These are phyloP conservation scores for Todus mexicanus DNA, from an alignment of 2,797 vertebrate genomes.

Conservation along the genomic window DNA sequence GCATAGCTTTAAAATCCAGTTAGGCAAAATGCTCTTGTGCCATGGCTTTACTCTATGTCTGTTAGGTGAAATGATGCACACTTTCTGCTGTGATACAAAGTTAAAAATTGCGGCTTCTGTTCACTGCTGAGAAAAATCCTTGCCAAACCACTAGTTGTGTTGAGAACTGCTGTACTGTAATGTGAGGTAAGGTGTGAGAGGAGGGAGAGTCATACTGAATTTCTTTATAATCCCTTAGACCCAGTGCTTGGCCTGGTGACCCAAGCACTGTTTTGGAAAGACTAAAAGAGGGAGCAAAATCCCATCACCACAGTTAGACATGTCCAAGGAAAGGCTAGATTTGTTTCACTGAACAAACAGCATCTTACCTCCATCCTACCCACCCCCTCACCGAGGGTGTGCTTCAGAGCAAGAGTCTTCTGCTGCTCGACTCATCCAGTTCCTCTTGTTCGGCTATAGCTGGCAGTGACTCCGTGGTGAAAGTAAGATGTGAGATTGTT, in stretches of 20 bases:
- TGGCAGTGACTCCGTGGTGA: neutral
- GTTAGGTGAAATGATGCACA: neutral
- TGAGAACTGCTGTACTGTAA: neutral
- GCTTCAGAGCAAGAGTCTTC: neutral
- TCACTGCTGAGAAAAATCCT: rapidly evolving
- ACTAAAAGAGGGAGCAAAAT: neutral
- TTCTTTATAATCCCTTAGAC: neutral
- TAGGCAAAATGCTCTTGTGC: neutral
- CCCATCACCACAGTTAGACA: neutral
- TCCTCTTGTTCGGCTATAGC: neutral
- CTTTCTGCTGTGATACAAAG: neutral
- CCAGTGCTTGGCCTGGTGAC: neutral
- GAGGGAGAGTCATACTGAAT: neutral
- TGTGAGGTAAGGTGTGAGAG: too few species aligned
- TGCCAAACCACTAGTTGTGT: rapidly evolving
- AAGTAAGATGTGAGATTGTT: neutral
- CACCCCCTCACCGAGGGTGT: neutral
- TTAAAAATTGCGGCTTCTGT: neutral
- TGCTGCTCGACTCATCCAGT: neutral
- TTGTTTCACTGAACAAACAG: neutral
- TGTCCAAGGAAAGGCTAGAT: neutral
- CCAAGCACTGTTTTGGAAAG: neutral
- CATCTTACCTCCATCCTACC: neutral
- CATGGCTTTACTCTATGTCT: neutral
- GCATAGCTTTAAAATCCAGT: neutral